Base-by-base conservation (phyloP, 2,888 invertebrate genomes). In the Monochamus alternatus region DNA sequence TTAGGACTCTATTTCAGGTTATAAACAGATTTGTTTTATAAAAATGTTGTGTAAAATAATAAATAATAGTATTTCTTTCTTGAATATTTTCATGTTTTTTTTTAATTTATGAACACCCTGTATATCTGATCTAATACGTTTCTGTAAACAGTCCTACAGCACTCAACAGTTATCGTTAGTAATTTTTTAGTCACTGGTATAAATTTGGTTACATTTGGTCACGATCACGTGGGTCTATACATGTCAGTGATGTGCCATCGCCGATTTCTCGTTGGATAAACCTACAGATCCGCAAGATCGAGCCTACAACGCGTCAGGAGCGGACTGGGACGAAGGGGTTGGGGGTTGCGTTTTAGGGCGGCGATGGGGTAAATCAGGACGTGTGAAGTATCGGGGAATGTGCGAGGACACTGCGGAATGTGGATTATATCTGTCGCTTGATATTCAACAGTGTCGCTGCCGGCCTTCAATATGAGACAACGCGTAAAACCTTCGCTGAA, bases 371-470 rank as follows among this genome's bases (percentile, higher is more conserved):
- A 71, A 63, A 71, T 71, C 71, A 71, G 63, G 63, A 71, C 52
- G 82, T 81, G 83, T 82, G 82, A 82, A 83, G 80, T 81, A 81
- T 81, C 81, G 78, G 80, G 81, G 84, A 84, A 84, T 84, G 82
- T 84, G 82, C 79, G 80, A 82, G 83, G 82, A 82, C 83, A 84
- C 81, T 81, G 75, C 74, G 81, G 84, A 84, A 84, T 84, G 83
- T 80, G 82, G 82, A 83, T 85, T 84, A 84, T 83, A 84, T 81
- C 81, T 83, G 84, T 84, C 84, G 84, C 81, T 85, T 85, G 84
- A 83, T 84, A 85, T 84, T 84, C 83, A 81, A 81, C 82, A 84
- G 73, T 82, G 81, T 81, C 76, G 79, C 79, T 76, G 75, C 76
- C 75, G 75, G 78, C 74, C 78, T 80, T 80, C 81, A 80, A 82